Conservation (phyloP, 2,113 vertebrate genomes). For the Blennius ocellaris region DNA sequence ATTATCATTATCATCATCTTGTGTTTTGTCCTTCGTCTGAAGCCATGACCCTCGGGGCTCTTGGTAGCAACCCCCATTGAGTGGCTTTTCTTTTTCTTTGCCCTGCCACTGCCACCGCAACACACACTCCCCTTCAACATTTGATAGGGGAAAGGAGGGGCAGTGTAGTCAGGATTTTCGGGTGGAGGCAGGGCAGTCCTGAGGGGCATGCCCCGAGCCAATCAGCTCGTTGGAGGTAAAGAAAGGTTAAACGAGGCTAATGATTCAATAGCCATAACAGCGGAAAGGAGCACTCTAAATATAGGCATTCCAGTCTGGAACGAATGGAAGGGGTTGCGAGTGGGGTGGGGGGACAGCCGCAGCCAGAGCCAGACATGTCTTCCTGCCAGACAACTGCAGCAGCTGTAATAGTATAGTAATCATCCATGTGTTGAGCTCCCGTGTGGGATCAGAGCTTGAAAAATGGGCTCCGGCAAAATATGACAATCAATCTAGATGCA, state of each 20-base stretch:
- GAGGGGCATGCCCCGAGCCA: constrained; percentile 67
- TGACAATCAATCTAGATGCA: constrained; percentile 43
- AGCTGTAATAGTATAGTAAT: constrained; percentile 64
- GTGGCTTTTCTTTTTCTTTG: too few relatives aligned
- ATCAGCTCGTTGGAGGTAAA: constrained; percentile 67
- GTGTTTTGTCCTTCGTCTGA: constrained; percentile 55
- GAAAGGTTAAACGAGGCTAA: constrained; percentile 85
- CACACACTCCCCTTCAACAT: neutral
- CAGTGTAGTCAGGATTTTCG: constrained; percentile 19
- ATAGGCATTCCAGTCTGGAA: constrained; percentile 80
- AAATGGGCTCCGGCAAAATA: constrained; percentile 46
- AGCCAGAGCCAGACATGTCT: constrained; percentile 55
- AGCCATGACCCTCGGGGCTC: constrained; percentile 41
- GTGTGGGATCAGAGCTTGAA: constrained; percentile 61
- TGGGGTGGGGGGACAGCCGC: neutral
- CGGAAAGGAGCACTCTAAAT: constrained; percentile 83
- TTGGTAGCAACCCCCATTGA: constrained; percentile 20
- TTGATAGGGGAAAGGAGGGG: constrained; percentile 24
- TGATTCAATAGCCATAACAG: constrained; percentile 81
- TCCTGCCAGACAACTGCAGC: constrained; percentile 68
- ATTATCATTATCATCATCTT: constrained; percentile 62
- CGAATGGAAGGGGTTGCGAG: constrained; percentile 42
- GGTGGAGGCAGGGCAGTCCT: constrained; percentile 34
- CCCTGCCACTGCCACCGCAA: too few relatives aligned
- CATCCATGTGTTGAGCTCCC: constrained; percentile 50